Percentiles rank a stretch among this genome's conserved stretches.
phyloP scores from a whole-genome alignment of 2,888 invertebrate genomes.

The Mythimna albipuncta region DNA sequence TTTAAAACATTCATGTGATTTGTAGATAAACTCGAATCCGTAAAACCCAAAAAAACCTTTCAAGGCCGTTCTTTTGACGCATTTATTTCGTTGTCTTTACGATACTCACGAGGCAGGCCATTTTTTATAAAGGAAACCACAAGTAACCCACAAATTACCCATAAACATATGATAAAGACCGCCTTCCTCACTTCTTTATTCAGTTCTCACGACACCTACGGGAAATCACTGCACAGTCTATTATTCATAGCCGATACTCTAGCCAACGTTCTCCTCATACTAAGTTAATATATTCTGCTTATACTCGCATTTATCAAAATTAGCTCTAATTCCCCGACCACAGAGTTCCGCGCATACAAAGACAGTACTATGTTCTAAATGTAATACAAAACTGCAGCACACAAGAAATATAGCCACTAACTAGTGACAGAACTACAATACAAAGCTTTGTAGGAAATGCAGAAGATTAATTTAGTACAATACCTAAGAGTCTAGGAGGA shows the following conservation, averaged over 20 bases:
- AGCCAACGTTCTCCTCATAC: constrained; percentile 21
- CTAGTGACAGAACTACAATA: constrained; percentile 35
- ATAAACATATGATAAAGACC: constrained; percentile 25
- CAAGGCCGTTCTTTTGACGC: neutral
- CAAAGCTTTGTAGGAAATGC: neutral
- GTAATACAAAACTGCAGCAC: constrained; percentile 49
- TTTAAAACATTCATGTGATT: too few relatives aligned
- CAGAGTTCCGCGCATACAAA: constrained; percentile 45
- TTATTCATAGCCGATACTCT: constrained; percentile 50
- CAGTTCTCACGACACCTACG: constrained; percentile 31
- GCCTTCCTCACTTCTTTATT: constrained; percentile 12
- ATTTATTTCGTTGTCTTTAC: neutral
- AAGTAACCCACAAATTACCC: neutral
- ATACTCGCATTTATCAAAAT: constrained; percentile 50
- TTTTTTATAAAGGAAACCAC: neutral
- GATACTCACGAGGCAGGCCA: neutral
- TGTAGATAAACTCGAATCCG: too few relatives aligned
- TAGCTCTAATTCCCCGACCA: constrained; percentile 41
- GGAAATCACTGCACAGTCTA: constrained; percentile 38
- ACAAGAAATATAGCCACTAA: constrained; percentile 46
- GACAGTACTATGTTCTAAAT: constrained; percentile 48
- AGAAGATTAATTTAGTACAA: constrained; percentile 23
- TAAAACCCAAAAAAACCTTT: neutral
- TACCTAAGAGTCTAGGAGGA: neutral
- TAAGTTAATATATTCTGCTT: constrained; percentile 39